Percentiles rank a stretch among this genome's conserved stretches.
Conservation (phyloP, 2,888 invertebrate genomes). For the Tigriopus californicus region DNA sequence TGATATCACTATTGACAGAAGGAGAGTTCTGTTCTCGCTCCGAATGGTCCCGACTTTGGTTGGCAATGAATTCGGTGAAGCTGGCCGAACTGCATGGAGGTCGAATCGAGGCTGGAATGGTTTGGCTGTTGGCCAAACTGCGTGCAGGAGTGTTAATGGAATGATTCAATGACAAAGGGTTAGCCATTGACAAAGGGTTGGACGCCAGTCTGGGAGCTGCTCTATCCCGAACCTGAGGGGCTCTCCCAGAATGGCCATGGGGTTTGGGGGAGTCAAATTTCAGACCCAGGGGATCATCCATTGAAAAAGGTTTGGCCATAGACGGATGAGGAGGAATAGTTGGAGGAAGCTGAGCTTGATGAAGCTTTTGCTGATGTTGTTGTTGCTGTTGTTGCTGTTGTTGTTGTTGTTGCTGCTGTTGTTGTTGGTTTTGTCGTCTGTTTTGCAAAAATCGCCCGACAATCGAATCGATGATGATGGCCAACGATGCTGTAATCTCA, state of each 20-base stretch:
- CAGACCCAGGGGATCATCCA: not conserved
- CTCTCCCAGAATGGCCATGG: slow-evolving; percentile 3
- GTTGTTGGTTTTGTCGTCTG: slow-evolving; percentile 31
- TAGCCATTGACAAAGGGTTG: slow-evolving; percentile 20
- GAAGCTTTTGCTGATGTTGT: not conserved
- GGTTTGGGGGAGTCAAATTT: not conserved
- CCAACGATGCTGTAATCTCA: slow-evolving; percentile 65
- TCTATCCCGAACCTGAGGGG: slow-evolving; percentile 14
- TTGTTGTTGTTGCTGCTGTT: not conserved
- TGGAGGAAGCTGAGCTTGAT: not conserved
- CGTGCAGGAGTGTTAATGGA: slow-evolving; percentile 2
- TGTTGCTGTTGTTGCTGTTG: slow-evolving; percentile 25
- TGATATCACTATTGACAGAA: not conserved
- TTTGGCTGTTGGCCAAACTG: slow-evolving; percentile 1
- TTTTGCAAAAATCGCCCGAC: slow-evolving; percentile 50
- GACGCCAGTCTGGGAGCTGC: slow-evolving; percentile 18
- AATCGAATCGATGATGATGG: slow-evolving; percentile 68
- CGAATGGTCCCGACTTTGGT: not conserved
- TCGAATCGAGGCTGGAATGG: not conserved
- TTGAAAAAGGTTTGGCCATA: not conserved
- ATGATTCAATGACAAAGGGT: slow-evolving; percentile 16
- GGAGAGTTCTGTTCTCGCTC: not conserved
- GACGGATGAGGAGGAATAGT: not conserved
- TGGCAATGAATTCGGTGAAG: not conserved
- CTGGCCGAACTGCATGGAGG: not conserved